phyloP scores from a whole-genome alignment of 2,888 invertebrate genomes.

The Drosophila cracens region DNA sequence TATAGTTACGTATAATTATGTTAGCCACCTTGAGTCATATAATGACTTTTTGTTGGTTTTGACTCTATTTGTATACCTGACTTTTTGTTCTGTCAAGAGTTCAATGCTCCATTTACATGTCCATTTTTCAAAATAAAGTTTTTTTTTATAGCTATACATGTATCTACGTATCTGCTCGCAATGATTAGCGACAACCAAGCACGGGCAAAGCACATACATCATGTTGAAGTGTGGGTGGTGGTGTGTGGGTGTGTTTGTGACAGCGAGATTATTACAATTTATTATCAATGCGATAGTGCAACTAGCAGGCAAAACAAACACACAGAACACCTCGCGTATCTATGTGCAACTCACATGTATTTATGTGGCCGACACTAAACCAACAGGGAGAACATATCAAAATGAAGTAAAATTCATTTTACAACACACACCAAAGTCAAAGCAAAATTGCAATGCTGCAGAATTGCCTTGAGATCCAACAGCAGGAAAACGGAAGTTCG shows the following conservation, averaged over 20 bases:
- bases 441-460: conserved; percentile 70
- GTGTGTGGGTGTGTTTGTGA: conserved; percentile 44
- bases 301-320: conserved; percentile 53
- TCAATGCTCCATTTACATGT: not conserved
- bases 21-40: no score
- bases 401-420: conserved; percentile 80
- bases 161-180: not conserved
- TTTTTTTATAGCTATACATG: not conserved
- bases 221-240: not conserved
- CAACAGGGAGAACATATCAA: conserved; percentile 78
- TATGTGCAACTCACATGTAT: conserved; percentile 52
- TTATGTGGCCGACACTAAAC: conserved; percentile 58
- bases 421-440: conserved; percentile 58
- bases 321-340: conserved; percentile 54
- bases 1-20: not conserved
- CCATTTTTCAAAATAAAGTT: not conserved
- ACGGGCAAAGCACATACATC: conserved; percentile 16
- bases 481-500: conserved; percentile 72
- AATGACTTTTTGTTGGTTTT: not conserved
- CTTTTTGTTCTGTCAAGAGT: not conserved
- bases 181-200: conserved; percentile 53
- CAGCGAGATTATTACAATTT: conserved; percentile 77
- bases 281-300: conserved; percentile 76
- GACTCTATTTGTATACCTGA: not conserved
- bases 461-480: conserved; percentile 61